Base-by-base conservation (phyloP, 2,797 vertebrate genomes). In the Clamator glandarius region DNA sequence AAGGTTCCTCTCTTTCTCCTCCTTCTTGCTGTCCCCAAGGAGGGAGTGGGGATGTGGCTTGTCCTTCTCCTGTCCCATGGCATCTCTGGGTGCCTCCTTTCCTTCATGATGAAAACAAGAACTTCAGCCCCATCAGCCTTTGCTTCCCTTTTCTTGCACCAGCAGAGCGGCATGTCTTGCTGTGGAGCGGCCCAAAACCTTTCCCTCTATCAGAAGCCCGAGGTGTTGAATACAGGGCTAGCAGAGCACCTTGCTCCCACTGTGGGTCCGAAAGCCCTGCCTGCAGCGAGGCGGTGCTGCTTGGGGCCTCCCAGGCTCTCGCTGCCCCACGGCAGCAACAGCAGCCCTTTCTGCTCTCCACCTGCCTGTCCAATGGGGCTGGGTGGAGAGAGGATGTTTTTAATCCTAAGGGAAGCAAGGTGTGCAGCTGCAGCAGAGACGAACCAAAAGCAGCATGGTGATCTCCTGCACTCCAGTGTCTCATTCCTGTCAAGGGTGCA, bases 381-480 rank as follows among this genome's bases (percentile, higher is more conserved):
- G 70, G 26, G 18, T 1, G 3, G 15, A 21, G 41, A 23, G 67
- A 19, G n/a, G 33, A 23, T n/a, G 57, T n/a, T n/a, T n/a, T 28
- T 69, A n/a, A 10, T 48, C 23, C 20, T 0, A 1, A 28, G 13
- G n/a, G 35, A 35, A 28, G 41, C 54, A 33, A 59, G 31, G 35
- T 17, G 44, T 28, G 51, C 5, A 1, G 9, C 19, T 2, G 52
- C 44, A 5, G 80, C 29, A 20, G 46, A 8, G 19, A 15, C 20
- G 64, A 41, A 64, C 50, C 33, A 51, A 28, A 51, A 28, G 75
- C 68, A 21, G 46, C 0, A 2, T 13, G 55, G 41, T 31, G 42
- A 62, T 23, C 33, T 61, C 24, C 50, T 1, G 11, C 0, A 1
- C 41, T n/a, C 39, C 0, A 2, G 39, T 36, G 28, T 25, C 0